Conservation (phyloP, 2,797 vertebrate species). For the Poeciliopsis infans region DNA sequence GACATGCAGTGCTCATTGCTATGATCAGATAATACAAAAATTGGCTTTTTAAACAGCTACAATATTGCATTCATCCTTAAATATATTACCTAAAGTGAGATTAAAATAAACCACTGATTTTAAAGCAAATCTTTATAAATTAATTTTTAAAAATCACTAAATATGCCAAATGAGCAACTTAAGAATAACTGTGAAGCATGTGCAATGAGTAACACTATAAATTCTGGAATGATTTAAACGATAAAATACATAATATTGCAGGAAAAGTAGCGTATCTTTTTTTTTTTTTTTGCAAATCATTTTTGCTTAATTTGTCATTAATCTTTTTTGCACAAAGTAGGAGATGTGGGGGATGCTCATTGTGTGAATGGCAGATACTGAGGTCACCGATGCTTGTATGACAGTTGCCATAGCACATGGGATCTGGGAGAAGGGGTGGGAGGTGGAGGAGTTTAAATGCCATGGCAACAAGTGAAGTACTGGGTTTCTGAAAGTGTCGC, state of each 20-base stretch:
- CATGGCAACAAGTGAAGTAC: conserved; percentile 72
- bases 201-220: neutral
- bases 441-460: conserved; percentile 36
- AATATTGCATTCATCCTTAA: neutral
- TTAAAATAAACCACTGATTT: neutral
- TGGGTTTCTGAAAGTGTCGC: conserved; percentile 37
- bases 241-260: neutral
- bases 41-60: neutral
- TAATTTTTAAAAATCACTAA: neutral
- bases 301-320: neutral
- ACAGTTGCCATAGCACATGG: conserved; percentile 74
- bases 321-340: neutral
- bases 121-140: neutral
- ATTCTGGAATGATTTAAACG: neutral
- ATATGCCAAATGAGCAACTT: neutral
- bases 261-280: neutral
- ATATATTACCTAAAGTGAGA: neutral
- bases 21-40: neutral
- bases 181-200: neutral
- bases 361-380: conserved; percentile 42
- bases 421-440: conserved; percentile 39
- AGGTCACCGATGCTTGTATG: conserved; percentile 62
- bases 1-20: neutral
- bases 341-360: conserved; percentile 17
- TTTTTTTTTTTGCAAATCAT: neutral